Evolutionary conservation across 2,888 invertebrate genomes (phyloP).

Genomic region (Ophion slaviceki): DNA sequence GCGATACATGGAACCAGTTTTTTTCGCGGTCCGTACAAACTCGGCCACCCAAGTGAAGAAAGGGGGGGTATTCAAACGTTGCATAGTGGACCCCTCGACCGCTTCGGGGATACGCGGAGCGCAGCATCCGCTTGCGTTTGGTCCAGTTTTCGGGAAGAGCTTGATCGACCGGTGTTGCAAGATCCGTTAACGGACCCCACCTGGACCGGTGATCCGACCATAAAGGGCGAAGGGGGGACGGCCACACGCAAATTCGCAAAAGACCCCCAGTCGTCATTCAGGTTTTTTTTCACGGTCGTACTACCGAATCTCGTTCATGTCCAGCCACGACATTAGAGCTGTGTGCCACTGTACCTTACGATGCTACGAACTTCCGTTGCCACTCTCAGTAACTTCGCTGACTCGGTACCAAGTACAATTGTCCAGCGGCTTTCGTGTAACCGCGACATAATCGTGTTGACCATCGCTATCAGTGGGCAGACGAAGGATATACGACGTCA

Average conservation of each 20-base stretch:
- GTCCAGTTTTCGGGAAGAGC: slow-evolving; percentile 78
- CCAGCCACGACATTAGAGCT: slow-evolving; percentile 70
- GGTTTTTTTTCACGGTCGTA: slow-evolving; percentile 73
- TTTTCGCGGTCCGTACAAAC: slow-evolving; percentile 46
- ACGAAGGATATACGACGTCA: background rate
- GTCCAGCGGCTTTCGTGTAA: background rate
- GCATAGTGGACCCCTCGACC: slow-evolving; percentile 54
- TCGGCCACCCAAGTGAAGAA: slow-evolving; percentile 62
- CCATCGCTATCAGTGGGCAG: background rate
- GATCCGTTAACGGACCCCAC: slow-evolving; percentile 78
- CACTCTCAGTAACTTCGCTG: slow-evolving; percentile 34
- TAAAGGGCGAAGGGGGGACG: slow-evolving; percentile 20
- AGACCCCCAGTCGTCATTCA: slow-evolving; percentile 82
- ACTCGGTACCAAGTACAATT: slow-evolving; percentile 29
- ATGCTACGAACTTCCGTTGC: slow-evolving; percentile 39
- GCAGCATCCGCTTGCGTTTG: slow-evolving; percentile 68
- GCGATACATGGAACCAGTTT: slow-evolving; percentile 63
- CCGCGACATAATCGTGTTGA: background rate
- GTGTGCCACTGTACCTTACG: slow-evolving; percentile 34
- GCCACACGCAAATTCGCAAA: slow-evolving; percentile 60
- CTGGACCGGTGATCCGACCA: slow-evolving; percentile 75
- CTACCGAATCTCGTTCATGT: slow-evolving; percentile 76
- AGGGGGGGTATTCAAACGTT: slow-evolving; percentile 67
- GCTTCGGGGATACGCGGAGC: slow-evolving; percentile 17
- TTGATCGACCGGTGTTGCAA: slow-evolving; percentile 78